Evolutionary conservation across 2,888 invertebrate genomes (phyloP), one percentile per base, ranked within the genome.

Genomic region (Polymixis lichenea): DNA sequence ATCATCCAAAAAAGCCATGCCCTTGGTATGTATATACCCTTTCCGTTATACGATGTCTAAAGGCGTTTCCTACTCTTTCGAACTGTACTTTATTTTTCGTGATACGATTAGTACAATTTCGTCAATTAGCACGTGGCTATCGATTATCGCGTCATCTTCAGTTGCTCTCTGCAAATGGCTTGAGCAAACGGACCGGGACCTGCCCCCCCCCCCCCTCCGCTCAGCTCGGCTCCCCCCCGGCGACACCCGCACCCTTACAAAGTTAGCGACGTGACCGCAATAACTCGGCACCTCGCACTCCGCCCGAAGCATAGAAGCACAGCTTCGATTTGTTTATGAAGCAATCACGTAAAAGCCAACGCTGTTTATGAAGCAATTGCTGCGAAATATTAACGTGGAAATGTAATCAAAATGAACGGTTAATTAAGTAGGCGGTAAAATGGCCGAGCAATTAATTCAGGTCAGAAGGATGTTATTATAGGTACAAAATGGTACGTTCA

Each of bases 191-290:
- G 62, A 70, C 62, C 55, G 61, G 49, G 46, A 46, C 17, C 32
- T 32, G 15, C 38, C 6, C 25, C 28, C 25, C 46, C 2, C 19
- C 13, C n/a, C 5, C 43, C 13, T 32, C 3, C 11, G 25, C 55
- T 15, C 43, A n/a, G 4, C 17, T n/a, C n/a, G 7, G n/a, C 61
- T 38, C 4, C 38, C 46, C 43, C 64, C 71, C 66, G 15, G 22
- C 46, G 72, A 70, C 83, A 66, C 77, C 77, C 78, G 62, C 76
- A 79, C 81, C 82, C 86, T 85, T 84, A 84, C 86, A 76, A 87
- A 87, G 86, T 88, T 88, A 84, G 89, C 86, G 86, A 90, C 90
- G 90, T 90, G 89, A 89, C 90, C 90, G 90, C 90, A 90, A 90
- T 90, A 90, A 87, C 86, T 89, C 87, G 66, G 69, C 80, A 72